Base-by-base conservation (phyloP, 1,140 invertebrate species). In the Copidosoma floridanum region DNA sequence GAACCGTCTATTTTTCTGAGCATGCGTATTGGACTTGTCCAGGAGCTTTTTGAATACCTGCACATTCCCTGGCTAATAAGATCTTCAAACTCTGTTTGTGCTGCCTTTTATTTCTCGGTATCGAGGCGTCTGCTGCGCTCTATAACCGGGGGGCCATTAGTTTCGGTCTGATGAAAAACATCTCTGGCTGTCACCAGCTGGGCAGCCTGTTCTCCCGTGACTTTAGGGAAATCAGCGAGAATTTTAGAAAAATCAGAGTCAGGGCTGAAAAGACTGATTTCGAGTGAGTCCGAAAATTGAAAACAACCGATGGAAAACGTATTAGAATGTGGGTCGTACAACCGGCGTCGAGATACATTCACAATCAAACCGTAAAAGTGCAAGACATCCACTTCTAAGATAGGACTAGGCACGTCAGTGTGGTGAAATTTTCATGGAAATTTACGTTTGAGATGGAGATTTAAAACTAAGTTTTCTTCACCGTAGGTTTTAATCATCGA, bases 1-100 rank as follows among this genome's bases (percentile, higher is more conserved):
- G 8, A 14, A 11, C 26, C n/a, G 26, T 50, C 26, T 23, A 3
- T 41, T 55, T 54, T 63, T 29, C 61, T 27, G n/a, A n/a, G n/a
- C n/a, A n/a, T n/a, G n/a, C n/a, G n/a, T n/a, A n/a, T n/a, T n/a
- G n/a, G n/a, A n/a, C n/a, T n/a, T n/a, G n/a, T n/a, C n/a, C n/a
- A n/a, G n/a, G 26, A 26, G 18, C 47, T 21, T 24, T 50, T 23
- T n/a, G n/a, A n/a, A n/a, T n/a, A n/a, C n/a, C n/a, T n/a, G n/a
- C n/a, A n/a, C n/a, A n/a, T n/a, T n/a, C n/a, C n/a, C n/a, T n/a
- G n/a, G n/a, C n/a, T n/a, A n/a, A n/a, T n/a, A n/a, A n/a, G n/a
- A n/a, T n/a, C n/a, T n/a, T n/a, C n/a, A n/a, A n/a, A n/a, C n/a
- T n/a, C n/a, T n/a, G n/a, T n/a, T n/a, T n/a, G n/a, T n/a, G n/a